Conservation (phyloP, 2,113 vertebrate genomes). For the Rhabdomys dilectus region DNA sequence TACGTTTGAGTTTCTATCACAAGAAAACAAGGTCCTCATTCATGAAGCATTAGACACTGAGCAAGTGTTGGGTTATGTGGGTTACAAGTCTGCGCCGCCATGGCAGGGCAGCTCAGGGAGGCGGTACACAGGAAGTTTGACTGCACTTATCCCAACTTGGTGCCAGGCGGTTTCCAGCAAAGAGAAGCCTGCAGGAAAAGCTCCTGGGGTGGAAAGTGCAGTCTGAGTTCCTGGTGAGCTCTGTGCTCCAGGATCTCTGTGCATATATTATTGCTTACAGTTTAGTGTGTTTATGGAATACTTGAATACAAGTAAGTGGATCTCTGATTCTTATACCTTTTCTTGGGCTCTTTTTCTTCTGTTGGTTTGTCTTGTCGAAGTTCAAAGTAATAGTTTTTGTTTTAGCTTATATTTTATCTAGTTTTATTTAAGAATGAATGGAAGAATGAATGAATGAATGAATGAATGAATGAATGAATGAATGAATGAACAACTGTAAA, state of each 20-base stretch:
- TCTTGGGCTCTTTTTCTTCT: background rate
- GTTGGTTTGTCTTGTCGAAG: background rate
- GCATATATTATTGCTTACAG: background rate
- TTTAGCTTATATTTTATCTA: background rate
- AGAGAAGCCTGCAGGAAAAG: too few species aligned
- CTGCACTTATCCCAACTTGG: too few species aligned
- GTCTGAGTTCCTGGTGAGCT: too few species aligned
- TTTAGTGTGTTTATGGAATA: background rate
- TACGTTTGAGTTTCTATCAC: background rate
- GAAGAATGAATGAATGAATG: background rate
- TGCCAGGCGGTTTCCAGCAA: too few species aligned
- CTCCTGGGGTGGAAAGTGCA: too few species aligned
- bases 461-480: background rate
- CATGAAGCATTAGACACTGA: background rate
- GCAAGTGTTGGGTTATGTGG: too few species aligned
- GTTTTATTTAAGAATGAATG: background rate
- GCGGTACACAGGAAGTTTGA: too few species aligned
- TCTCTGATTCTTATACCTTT: background rate
- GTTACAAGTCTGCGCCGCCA: too few species aligned
- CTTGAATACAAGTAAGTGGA: background rate
- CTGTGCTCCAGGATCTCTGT: background rate
- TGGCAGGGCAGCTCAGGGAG: too few species aligned
- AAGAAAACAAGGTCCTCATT: background rate
- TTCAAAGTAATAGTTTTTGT: too few species aligned
- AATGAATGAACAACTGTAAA: too few species aligned